These are phyloP conservation scores for Parnassius glacialis DNA, from an alignment of 2,888 invertebrate species.

Conservation along the genomic window DNA sequence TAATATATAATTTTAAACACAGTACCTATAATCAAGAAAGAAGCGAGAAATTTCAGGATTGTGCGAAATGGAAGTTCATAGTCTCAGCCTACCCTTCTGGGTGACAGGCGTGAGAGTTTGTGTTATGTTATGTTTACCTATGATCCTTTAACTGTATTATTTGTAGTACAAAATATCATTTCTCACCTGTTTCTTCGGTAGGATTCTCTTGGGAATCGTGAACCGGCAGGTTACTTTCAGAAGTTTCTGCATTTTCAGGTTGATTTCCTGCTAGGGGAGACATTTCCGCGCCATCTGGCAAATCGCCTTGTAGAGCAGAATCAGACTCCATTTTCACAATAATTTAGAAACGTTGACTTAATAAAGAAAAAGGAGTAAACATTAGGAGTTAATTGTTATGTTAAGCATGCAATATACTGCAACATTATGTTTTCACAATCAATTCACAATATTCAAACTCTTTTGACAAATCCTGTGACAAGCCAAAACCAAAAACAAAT, in stretches of 20 bases:
- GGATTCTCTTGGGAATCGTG: slow-evolving; percentile 55
- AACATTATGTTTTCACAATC: slow-evolving; percentile 53
- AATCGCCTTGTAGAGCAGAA: slow-evolving; percentile 60
- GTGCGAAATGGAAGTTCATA: too few species aligned
- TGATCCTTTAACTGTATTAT: too few species aligned
- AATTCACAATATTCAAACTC: slow-evolving; percentile 41
- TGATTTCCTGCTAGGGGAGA: slow-evolving; percentile 65
- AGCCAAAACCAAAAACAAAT: slow-evolving; percentile 28
- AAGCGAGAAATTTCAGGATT: too few species aligned
- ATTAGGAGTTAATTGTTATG: slow-evolving; percentile 48
- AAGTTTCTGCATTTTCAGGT: slow-evolving; percentile 57
- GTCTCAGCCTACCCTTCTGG: too few species aligned
- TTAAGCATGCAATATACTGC: slow-evolving; percentile 35
- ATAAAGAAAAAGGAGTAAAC: slow-evolving; percentile 44
- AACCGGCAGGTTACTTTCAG: slow-evolving; percentile 61
- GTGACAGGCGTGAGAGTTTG: too few species aligned
- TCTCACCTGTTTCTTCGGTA: slow-evolving; percentile 56
- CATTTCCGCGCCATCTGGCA: slow-evolving; percentile 76
- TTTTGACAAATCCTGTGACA: slow-evolving; percentile 51
- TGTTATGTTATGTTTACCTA: too few species aligned
- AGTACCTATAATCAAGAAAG: too few species aligned
- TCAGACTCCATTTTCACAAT: slow-evolving; percentile 65
- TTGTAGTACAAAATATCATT: slow-evolving; percentile 13
- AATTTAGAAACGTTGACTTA: slow-evolving; percentile 32
- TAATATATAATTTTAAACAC: too few species aligned